Evolutionary conservation across 2,888 invertebrate species (phyloP), one percentile per base, ranked within the genome.

Genomic region (Cephus sareptanus): DNA sequence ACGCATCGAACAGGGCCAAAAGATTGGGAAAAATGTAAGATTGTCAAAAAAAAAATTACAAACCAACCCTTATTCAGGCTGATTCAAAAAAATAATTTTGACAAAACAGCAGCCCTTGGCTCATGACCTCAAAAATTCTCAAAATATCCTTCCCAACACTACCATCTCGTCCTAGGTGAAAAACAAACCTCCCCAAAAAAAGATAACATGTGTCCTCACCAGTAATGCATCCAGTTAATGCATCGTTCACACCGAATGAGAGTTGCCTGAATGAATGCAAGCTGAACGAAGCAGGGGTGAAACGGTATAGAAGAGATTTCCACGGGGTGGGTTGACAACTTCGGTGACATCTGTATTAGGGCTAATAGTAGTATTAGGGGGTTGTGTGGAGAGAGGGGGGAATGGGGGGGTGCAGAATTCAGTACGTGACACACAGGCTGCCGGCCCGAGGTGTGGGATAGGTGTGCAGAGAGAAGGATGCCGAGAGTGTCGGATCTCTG

Each of bases 281-380:
- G 56, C 56, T 23, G 71, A 13, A 71, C 71, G 71, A 71, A 33
- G 13, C 71, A 71, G 71, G 31, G 71, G 71, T 23, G 71, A 34
- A 71, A 71, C 4, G 33, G 13, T 34, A 34, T 15, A 71, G 71
- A 34, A 23, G 71, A 34, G 33, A 71, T 71, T 34, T 34, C 12
- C 71, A 33, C 71, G 71, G 71, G 34, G 71, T 77, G 56, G 56
- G 56, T 56, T 56, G 56, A 56, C 56, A 56, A 84, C 85, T 83
- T 84, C 86, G 82, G 85, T 91, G 91, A 91, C 90, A 90, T 91
- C 91, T 90, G 91, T 90, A 91, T 91, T 91, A 91, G 88, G 85
- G 87, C 78, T 78, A 78, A 78, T 78, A 78, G 56, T 56, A 56
- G 56, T 88, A 89, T 89, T 89, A 88, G 86, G 87, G 71, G 74